phyloP scores from a whole-genome alignment of 2,888 invertebrate genomes.

The Folsomia manolachei region DNA sequence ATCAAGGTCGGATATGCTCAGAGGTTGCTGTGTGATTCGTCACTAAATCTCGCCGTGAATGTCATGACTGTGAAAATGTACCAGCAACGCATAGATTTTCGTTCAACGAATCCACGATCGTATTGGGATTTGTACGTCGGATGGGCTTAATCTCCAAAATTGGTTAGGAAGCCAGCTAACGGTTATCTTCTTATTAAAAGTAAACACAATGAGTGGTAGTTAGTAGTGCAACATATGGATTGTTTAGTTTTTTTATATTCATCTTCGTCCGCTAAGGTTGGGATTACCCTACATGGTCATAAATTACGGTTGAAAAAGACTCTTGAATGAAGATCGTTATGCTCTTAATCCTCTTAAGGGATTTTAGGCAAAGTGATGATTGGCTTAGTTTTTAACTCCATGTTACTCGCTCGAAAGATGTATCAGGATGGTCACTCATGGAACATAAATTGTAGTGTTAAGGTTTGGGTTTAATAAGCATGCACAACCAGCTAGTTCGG shows the following conservation, averaged over 20 bases:
- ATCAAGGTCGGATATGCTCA: too few relatives aligned
- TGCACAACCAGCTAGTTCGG: neutral
- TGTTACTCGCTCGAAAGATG: too few relatives aligned
- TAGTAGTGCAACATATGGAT: slow-evolving; percentile 7
- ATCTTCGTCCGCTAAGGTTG: neutral
- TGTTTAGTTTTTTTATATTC: neutral
- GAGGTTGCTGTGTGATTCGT: too few relatives aligned
- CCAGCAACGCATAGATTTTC: too few relatives aligned
- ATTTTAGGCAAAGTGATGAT: slow-evolving; percentile 9
- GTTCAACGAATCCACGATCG: too few relatives aligned
- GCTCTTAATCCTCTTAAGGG: slow-evolving; percentile 12
- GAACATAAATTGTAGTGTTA: neutral
- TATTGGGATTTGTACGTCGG: neutral
- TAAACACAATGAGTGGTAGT: neutral
- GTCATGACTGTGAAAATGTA: too few relatives aligned
- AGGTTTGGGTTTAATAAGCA: neutral
- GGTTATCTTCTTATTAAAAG: neutral
- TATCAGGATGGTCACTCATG: neutral
- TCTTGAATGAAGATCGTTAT: slow-evolving; percentile 12
- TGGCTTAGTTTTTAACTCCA: neutral
- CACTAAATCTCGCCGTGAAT: too few relatives aligned
- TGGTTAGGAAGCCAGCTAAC: neutral
- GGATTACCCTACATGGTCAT: slow-evolving; percentile 15
- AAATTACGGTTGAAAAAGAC: slow-evolving; percentile 1
- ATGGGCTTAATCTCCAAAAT: neutral